Conservation (phyloP, 2,113 vertebrate genomes). For the Hypanus sabinus region DNA sequence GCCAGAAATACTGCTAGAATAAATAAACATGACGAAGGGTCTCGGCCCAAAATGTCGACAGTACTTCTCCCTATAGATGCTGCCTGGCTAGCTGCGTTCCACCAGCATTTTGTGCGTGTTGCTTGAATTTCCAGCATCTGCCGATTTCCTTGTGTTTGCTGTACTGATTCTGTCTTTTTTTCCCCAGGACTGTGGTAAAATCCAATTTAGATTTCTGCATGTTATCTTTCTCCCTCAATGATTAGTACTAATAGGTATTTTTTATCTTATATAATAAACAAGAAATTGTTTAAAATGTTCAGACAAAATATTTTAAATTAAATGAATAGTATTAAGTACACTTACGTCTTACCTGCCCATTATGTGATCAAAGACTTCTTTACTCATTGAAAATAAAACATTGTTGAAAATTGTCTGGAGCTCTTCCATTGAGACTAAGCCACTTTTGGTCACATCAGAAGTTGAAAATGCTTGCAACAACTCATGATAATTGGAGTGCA, state of each 20-base stretch:
- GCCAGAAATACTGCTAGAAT: no score
- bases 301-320: background rate
- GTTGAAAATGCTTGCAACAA: constrained; percentile 56
- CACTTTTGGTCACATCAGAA: constrained; percentile 53
- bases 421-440: constrained; percentile 59
- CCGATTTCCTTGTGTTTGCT: no score
- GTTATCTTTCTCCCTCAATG: background rate
- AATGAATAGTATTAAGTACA: background rate
- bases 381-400: constrained; percentile 58
- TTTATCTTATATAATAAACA: no score
- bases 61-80: no score
- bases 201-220: background rate
- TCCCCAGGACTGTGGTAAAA: background rate
- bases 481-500: constrained; percentile 44
- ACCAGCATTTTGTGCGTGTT: no score
- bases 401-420: constrained; percentile 61
- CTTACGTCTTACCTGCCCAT: constrained; percentile 59
- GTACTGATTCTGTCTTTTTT: background rate
- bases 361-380: constrained; percentile 59
- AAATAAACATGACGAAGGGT: no score
- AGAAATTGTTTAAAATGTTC: background rate
- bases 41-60: no score
- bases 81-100: no score
- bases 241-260: background rate
- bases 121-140: no score